These are phyloP conservation scores for Eudemis profundana DNA, from an alignment of 2,888 invertebrate genomes.

Conservation along the genomic window DNA sequence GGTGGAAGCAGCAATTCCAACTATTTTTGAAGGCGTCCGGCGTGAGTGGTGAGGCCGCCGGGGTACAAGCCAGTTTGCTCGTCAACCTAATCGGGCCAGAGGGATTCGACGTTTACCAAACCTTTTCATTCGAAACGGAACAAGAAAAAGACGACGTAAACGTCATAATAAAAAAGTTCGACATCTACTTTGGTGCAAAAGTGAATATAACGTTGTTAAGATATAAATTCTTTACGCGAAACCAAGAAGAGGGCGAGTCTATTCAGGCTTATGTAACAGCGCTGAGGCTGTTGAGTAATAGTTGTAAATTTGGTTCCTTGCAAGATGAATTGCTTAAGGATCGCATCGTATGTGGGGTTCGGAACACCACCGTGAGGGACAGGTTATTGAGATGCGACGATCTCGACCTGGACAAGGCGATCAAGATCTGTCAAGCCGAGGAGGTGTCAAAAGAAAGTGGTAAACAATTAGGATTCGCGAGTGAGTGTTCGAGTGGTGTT, in stretches of 20 bases:
- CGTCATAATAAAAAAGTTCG: too few species aligned
- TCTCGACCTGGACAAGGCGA: conserved; percentile 9
- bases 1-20: conserved; percentile 20
- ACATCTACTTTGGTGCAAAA: too few species aligned
- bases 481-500: conserved; percentile 6
- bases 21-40: conserved; percentile 6
- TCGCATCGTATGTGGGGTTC: conserved; percentile 30
- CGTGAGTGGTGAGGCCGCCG: too few species aligned
- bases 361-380: conserved; percentile 17
- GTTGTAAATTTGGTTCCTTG: conserved; percentile 5
- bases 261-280: conserved; percentile 30
- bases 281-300: conserved; percentile 3
- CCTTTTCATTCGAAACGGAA: too few species aligned
- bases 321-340: conserved; percentile 15
- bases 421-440: conserved; percentile 15
- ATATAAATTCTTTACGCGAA: too few species aligned
- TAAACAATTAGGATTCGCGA: conserved; percentile 25
- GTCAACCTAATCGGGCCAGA: too few species aligned
- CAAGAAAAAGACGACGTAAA: too few species aligned
- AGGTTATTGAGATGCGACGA: conserved; percentile 27
- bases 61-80: too few species aligned
- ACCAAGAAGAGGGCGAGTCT: conserved; percentile 13
- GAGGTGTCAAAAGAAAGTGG: conserved; percentile 6
- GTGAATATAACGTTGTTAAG: too few species aligned
- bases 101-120: too few species aligned